A percentile compares a stretch with the other conserved stretches of the same genome.
phyloP scores from a whole-genome alignment of 1,140 invertebrate genomes.

The Euglossa dilemma region DNA sequence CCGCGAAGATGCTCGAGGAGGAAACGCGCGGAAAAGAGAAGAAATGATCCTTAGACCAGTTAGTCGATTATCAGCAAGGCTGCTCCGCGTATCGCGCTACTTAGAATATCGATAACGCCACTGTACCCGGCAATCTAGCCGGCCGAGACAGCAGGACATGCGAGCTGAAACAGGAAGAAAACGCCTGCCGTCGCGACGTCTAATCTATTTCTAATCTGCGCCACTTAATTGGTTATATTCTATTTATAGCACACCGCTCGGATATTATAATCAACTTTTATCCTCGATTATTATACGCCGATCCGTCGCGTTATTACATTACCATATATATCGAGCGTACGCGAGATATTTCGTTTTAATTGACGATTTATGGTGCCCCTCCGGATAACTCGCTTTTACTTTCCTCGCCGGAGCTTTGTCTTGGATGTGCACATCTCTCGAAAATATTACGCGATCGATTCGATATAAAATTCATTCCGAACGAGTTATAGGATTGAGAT shows the following conservation, averaged over 20 bases:
- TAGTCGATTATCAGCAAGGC: not conserved
- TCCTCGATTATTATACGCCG: not conserved
- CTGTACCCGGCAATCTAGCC: not conserved
- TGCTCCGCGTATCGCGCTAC: not conserved
- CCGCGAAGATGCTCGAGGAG: not conserved
- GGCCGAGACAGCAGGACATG: too few relatives aligned
- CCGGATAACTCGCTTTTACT: not conserved
- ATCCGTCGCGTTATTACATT: not conserved
- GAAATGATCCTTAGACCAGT: not conserved
- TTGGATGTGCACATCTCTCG: too few relatives aligned
- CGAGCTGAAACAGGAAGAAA: slow-evolving; percentile 5
- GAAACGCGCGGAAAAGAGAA: not conserved
- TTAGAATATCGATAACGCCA: not conserved
- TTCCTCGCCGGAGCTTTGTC: not conserved
- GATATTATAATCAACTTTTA: not conserved
- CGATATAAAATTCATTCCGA: too few relatives aligned
- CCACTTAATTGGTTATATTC: not conserved
- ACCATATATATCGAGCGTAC: not conserved
- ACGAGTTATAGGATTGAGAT: too few relatives aligned
- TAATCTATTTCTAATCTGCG: not conserved
- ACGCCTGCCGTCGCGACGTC: not conserved
- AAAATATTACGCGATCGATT: too few relatives aligned
- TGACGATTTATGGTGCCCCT: not conserved
- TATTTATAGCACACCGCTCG: not conserved
- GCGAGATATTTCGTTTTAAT: not conserved